Evolutionary conservation across 2,888 invertebrate species (phyloP).

Genomic region (Scaptomyza reducta): DNA sequence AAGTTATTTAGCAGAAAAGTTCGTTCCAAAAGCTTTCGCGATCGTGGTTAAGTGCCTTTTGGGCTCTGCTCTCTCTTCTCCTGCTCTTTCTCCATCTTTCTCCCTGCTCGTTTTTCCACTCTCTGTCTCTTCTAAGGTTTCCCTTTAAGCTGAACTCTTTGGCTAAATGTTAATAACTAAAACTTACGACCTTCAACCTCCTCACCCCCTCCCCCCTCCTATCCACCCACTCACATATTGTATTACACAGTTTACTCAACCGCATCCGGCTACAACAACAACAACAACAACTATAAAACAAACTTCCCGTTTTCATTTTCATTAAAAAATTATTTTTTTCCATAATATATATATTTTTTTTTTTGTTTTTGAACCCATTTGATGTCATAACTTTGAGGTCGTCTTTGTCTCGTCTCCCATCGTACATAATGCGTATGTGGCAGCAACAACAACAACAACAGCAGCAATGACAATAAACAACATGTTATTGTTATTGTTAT

Average conservation of each 20-base stretch:
- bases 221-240: conserved; percentile 9
- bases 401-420: conserved; percentile 34
- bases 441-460: conserved; percentile 28
- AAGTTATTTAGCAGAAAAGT: no score
- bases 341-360: conserved; percentile 12
- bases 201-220: no score
- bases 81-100: no score
- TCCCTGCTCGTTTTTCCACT: no score
- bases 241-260: conserved; percentile 53
- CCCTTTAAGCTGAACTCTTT: conserved; percentile 1
- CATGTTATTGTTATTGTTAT: neutral
- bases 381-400: conserved; percentile 58
- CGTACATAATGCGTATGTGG: conserved; percentile 22
- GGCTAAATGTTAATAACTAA: conserved; percentile 5
- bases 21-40: no score
- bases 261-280: conserved; percentile 43
- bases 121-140: conserved; percentile 7
- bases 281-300: conserved; percentile 39
- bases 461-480: no score
- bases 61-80: no score
- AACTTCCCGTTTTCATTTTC: conserved; percentile 53
- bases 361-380: conserved; percentile 9
- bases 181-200: conserved; percentile 3
- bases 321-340: conserved; percentile 32
- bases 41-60: neutral